Evolutionary conservation across 2,113 vertebrate species (phyloP).

Genomic region (Forbesichthys papilliferus): DNA sequence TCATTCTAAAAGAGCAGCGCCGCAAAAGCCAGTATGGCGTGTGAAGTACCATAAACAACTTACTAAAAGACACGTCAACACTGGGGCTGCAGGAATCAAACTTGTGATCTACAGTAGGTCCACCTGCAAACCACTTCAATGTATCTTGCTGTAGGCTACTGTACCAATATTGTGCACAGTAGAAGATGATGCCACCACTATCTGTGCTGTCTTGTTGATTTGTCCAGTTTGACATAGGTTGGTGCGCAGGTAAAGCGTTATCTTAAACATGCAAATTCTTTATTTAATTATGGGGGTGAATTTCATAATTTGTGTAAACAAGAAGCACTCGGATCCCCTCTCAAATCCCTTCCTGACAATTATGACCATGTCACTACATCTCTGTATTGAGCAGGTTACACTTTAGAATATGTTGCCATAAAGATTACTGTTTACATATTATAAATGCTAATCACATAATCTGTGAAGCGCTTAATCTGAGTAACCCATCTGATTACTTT

Average conservation of each 20-base stretch:
- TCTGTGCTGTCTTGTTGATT: conserved; percentile 6
- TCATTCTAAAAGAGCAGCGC: not conserved
- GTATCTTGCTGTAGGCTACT: not conserved
- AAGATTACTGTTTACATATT: not conserved
- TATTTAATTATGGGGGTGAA: conserved; percentile 59
- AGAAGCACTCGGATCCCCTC: conserved; percentile 45
- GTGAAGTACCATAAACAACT: not conserved
- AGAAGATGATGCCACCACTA: conserved; percentile 20
- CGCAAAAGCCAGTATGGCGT: not conserved
- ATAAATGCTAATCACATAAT: not conserved
- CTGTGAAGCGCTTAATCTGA: not conserved
- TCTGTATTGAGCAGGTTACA: conserved; percentile 36
- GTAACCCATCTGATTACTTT: not conserved
- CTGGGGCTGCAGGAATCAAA: conserved; percentile 4
- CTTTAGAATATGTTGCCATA: not conserved
- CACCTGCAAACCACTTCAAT: not conserved
- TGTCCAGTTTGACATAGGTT: conserved; percentile 24
- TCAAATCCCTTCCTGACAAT: conserved; percentile 55
- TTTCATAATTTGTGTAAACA: conserved; percentile 62
- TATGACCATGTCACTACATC: conserved; percentile 31
- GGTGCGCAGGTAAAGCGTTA: conserved; percentile 30
- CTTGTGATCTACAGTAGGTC: conserved; percentile 14
- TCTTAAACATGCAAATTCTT: conserved; percentile 54
- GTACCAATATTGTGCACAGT: not conserved
- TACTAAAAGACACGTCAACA: not conserved